These are phyloP conservation scores for Pygathrix nemaeus DNA, from an alignment of 2,113 vertebrate genomes.

Conservation along the genomic window DNA sequence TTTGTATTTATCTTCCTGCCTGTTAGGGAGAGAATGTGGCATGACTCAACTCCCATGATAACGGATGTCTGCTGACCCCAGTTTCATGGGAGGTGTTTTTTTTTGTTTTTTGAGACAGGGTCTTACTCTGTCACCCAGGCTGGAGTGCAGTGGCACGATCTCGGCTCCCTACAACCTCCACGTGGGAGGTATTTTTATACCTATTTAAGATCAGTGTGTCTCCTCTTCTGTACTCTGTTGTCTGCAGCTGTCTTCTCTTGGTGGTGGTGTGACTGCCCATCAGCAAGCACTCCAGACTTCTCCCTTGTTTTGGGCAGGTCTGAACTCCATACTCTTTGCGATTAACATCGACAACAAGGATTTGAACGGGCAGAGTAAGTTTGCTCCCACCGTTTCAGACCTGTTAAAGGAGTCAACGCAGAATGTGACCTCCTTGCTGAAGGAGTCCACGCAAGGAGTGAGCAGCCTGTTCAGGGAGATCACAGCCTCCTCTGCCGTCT, in stretches of 20 bases:
- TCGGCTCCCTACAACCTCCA: no score
- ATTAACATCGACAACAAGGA: conserved; percentile 99
- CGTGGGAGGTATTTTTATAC: not conserved
- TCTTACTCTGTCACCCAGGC: no score
- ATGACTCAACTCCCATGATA: not conserved
- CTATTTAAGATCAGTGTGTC: not conserved
- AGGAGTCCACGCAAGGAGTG: conserved; percentile 96
- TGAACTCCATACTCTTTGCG: conserved; percentile 98
- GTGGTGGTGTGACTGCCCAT: not conserved
- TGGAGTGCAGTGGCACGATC: no score
- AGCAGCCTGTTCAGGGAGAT: conserved; percentile 96
- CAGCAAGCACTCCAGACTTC: not conserved
- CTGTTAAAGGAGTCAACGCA: conserved; percentile 97
- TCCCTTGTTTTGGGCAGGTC: conserved; percentile 83
- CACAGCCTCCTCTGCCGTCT: conserved; percentile 93
- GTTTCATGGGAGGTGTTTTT: not conserved
- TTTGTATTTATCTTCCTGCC: not conserved
- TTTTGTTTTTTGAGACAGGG: no score
- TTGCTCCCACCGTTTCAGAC: conserved; percentile 89
- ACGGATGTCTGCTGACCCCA: not conserved
- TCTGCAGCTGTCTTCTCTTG: not conserved
- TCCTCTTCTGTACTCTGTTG: not conserved
- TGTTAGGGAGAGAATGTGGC: not conserved
- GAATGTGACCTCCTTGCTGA: conserved; percentile 95
- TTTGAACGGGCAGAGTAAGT: conserved; percentile 91